phyloP scores from a whole-genome alignment of 2,113 vertebrate species.

The Clarias magur region DNA sequence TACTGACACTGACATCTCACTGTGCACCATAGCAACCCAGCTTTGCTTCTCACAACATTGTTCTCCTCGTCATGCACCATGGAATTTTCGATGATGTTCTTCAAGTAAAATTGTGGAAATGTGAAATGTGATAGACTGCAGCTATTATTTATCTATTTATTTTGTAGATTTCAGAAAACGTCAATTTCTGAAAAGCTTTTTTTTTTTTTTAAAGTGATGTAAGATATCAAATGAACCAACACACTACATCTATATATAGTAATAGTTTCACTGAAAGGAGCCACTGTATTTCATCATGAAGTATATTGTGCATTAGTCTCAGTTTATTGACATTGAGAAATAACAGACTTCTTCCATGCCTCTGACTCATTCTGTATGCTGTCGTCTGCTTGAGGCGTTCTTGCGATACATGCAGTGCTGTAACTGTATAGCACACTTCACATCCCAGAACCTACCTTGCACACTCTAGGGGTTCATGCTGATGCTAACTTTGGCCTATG shows the following conservation, averaged over 20 bases:
- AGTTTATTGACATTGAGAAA: conserved; percentile 69
- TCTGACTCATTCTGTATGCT: conserved; percentile 68
- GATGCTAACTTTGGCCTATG: conserved; percentile 46
- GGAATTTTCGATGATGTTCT: background rate
- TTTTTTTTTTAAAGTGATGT: background rate
- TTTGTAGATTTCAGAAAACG: background rate
- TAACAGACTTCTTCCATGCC: conserved; percentile 66
- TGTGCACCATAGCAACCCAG: background rate
- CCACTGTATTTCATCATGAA: conserved; percentile 18
- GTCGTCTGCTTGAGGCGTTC: conserved; percentile 65
- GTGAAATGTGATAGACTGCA: background rate
- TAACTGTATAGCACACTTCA: conserved; percentile 74
- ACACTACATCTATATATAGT: conserved; percentile 30
- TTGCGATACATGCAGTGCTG: conserved; percentile 69
- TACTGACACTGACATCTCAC: background rate
- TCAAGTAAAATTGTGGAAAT: background rate
- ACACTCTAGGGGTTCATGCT: conserved; percentile 66
- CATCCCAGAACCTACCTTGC: conserved; percentile 65
- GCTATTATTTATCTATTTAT: background rate
- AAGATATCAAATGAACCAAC: background rate
- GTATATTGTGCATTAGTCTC: conserved; percentile 50
- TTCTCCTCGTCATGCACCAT: background rate
- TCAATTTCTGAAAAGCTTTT: background rate
- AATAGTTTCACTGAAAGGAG: conserved; percentile 56
- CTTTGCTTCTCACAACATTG: background rate